Conservation (phyloP, 2,888 invertebrate species). For the Noctua fimbriata region DNA sequence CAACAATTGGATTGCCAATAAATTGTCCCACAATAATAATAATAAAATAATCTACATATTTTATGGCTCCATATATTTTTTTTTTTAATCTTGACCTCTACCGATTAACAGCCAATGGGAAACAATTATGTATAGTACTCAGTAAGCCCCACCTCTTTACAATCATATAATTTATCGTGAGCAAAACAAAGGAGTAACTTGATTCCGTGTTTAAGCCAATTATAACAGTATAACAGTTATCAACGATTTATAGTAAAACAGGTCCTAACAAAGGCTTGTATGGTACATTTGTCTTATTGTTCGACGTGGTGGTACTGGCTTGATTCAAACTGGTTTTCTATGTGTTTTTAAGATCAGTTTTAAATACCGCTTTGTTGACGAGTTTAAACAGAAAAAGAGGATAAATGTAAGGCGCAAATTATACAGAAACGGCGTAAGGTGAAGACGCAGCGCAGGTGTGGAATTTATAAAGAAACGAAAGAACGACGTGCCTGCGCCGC, state of each 20-base stretch:
- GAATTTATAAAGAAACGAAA: too few relatives aligned
- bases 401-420: too few relatives aligned
- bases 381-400: background rate
- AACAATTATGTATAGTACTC: conserved; percentile 16
- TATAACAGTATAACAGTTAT: conserved; percentile 53
- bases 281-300: conserved; percentile 49
- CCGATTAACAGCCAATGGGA: conserved; percentile 6
- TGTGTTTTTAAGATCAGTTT: conserved; percentile 12
- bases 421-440: too few relatives aligned
- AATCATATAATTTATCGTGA: conserved; percentile 30
- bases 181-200: conserved; percentile 53
- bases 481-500: too few relatives aligned
- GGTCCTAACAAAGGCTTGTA: conserved; percentile 61
- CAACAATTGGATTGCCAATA: conserved; percentile 10
- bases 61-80: background rate
- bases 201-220: conserved; percentile 56
- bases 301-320: conserved; percentile 17
- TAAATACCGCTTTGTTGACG: background rate
- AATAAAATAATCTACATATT: conserved; percentile 14
- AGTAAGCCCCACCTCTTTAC: conserved; percentile 23
- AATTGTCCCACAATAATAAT: conserved; percentile 1
- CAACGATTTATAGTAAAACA: conserved; percentile 53
- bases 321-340: conserved; percentile 48
- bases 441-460: too few relatives aligned
- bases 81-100: conserved; percentile 9